A percentile compares a stretch with the other conserved stretches of the same genome.
These are phyloP conservation scores for Diarsia rubi DNA, from an alignment of 2,888 invertebrate species.

Conservation along the genomic window DNA sequence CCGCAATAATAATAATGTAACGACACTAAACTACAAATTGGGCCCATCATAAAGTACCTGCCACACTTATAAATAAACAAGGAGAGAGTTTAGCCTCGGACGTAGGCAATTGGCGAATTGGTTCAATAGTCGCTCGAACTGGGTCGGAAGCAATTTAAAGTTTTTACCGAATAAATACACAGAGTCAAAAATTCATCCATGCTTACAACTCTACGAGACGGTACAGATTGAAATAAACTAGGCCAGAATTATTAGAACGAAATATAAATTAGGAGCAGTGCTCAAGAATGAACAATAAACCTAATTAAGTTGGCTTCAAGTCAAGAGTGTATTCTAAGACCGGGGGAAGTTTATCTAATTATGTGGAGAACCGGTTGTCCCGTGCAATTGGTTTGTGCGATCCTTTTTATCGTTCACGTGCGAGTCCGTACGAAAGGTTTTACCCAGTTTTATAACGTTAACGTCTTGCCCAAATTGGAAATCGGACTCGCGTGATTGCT, in stretches of 20 bases:
- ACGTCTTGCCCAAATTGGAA: conserved; percentile 64
- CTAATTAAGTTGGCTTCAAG: conserved; percentile 66
- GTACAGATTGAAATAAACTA: conserved; percentile 74
- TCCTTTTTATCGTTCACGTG: conserved; percentile 66
- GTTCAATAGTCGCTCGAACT: conserved; percentile 84
- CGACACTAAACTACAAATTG: conserved; percentile 59
- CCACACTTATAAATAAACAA: conserved; percentile 75
- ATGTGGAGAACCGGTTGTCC: conserved; percentile 62
- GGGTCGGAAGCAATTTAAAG: conserved; percentile 89
- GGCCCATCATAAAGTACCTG: conserved; percentile 71
- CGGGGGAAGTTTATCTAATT: conserved; percentile 63
- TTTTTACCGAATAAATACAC: conserved; percentile 88
- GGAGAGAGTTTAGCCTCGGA: conserved; percentile 77
- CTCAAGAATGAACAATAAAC: conserved; percentile 63
- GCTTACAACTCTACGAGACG: conserved; percentile 75
- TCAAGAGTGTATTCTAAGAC: conserved; percentile 60
- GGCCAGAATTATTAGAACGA: conserved; percentile 63
- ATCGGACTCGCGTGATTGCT: conserved; percentile 62
- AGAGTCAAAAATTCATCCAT: conserved; percentile 83
- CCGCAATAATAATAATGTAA: conserved; percentile 31
- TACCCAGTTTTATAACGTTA: conserved; percentile 63
- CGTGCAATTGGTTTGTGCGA: conserved; percentile 60
- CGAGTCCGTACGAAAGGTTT: conserved; percentile 52
- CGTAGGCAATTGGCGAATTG: conserved; percentile 84
- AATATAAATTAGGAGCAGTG: conserved; percentile 64